phyloP scores from a whole-genome alignment of 2,888 invertebrate species.

The Cataglyphis cursor region DNA sequence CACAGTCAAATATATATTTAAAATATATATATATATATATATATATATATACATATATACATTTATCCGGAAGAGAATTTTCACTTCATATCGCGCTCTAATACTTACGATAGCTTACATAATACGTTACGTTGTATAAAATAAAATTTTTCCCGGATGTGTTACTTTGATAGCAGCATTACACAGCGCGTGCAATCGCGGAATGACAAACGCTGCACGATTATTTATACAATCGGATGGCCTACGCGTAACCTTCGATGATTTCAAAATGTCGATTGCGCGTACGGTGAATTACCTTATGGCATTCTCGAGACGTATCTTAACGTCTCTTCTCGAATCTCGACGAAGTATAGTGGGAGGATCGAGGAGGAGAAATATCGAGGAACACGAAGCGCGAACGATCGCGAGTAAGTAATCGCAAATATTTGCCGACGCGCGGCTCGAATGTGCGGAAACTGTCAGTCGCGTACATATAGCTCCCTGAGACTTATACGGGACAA shows the following conservation, averaged over 20 bases:
- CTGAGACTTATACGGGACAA: conserved; percentile 42
- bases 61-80: conserved; percentile 5
- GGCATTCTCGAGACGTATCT: conserved; percentile 61
- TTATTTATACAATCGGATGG: conserved; percentile 30
- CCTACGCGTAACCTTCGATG: conserved; percentile 57
- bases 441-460: conserved; percentile 60
- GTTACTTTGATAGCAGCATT: conserved; percentile 11
- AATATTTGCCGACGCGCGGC: conserved; percentile 57
- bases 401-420: conserved; percentile 62
- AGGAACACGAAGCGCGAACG: conserved; percentile 41
- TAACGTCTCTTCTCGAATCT: conserved; percentile 59
- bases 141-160: conserved; percentile 1
- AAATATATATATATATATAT: background rate
- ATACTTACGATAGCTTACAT: conserved; percentile 3
- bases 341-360: conserved; percentile 43
- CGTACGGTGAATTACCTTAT: conserved; percentile 64
- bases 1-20: too few relatives aligned
- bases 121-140: background rate
- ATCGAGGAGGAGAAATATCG: background rate
- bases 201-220: conserved; percentile 57
- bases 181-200: conserved; percentile 16
- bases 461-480: conserved; percentile 1
- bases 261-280: conserved; percentile 74
- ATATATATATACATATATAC: background rate
- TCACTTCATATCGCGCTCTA: background rate